Percentiles rank a stretch among this genome's conserved stretches.
Evolutionary conservation across 2,113 vertebrate species (phyloP).

Genomic region (Apeltes quadracus): DNA sequence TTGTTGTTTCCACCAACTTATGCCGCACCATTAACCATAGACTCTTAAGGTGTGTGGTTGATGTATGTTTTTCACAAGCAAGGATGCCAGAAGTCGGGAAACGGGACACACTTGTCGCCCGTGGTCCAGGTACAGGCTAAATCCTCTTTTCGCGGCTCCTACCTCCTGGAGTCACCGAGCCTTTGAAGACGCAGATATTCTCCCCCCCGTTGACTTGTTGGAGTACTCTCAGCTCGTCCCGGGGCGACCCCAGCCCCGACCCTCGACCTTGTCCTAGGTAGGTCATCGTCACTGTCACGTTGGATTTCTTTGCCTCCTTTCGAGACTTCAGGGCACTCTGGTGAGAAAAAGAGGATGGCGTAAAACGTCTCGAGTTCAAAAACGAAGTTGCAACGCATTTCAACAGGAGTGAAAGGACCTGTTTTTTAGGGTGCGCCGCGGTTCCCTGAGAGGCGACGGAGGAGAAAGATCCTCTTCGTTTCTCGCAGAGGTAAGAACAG

Average conservation of each 20-base stretch:
- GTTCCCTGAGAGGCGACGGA: slow-evolving; percentile 68
- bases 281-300: slow-evolving; percentile 80
- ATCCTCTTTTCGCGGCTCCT: slow-evolving; percentile 18
- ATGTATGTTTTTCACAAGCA: not conserved
- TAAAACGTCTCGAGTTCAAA: not conserved
- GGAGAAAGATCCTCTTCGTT: slow-evolving; percentile 71
- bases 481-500: slow-evolving; percentile 71
- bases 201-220: slow-evolving; percentile 84
- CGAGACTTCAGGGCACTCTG: slow-evolving; percentile 67
- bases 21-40: too few relatives aligned
- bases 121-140: not conserved
- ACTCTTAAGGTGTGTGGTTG: too few relatives aligned
- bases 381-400: not conserved
- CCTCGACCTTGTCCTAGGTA: slow-evolving; percentile 76
- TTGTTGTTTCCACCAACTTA: too few relatives aligned
- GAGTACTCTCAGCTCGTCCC: slow-evolving; percentile 82
- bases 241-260: slow-evolving; percentile 31
- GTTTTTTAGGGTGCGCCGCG: slow-evolving; percentile 43
- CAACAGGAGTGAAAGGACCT: slow-evolving; percentile 45
- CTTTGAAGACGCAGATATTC: slow-evolving; percentile 84
- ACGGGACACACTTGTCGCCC: too few relatives aligned
- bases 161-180: slow-evolving; percentile 79
- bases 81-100: not conserved
- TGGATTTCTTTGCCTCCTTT: slow-evolving; percentile 74
- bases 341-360: not conserved